A percentile compares a stretch with the other conserved stretches of the same genome.
phyloP scores from a whole-genome alignment of 2,113 vertebrate species.

The Myrmecophaga tridactyla region DNA sequence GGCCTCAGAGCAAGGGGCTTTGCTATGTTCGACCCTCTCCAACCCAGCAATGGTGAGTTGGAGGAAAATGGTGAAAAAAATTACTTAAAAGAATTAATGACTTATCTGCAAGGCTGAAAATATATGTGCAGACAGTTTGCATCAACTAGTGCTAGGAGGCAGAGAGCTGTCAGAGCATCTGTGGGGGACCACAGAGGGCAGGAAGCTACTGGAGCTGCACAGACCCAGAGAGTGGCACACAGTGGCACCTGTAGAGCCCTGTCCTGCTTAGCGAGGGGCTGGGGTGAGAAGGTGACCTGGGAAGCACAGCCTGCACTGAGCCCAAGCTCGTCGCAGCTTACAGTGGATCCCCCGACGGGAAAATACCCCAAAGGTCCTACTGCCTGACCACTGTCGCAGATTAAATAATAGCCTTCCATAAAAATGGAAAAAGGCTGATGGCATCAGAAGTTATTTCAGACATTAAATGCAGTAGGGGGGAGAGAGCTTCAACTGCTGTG shows the following conservation, averaged over 20 bases:
- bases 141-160: accelerated
- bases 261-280: accelerated
- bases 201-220: not conserved
- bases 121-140: not conserved
- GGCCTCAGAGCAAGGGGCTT: accelerated
- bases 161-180: not conserved
- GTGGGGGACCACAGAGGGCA: no score
- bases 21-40: accelerated
- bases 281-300: not conserved
- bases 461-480: no score
- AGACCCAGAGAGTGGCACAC: not conserved
- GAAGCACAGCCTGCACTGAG: not conserved
- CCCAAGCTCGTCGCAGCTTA: not conserved
- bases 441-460: no score
- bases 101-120: not conserved
- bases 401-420: not conserved
- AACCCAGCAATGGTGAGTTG: accelerated
- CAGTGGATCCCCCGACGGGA: accelerated
- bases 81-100: not conserved
- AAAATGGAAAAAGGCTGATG: accelerated
- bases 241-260: accelerated
- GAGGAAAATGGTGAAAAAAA: not conserved
- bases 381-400: accelerated
- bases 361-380: accelerated
- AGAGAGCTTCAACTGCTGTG: not conserved